Percentiles rank a stretch among this genome's conserved stretches.
phyloP scores from a whole-genome alignment of 2,888 invertebrate species.

The Julus scandinavius region DNA sequence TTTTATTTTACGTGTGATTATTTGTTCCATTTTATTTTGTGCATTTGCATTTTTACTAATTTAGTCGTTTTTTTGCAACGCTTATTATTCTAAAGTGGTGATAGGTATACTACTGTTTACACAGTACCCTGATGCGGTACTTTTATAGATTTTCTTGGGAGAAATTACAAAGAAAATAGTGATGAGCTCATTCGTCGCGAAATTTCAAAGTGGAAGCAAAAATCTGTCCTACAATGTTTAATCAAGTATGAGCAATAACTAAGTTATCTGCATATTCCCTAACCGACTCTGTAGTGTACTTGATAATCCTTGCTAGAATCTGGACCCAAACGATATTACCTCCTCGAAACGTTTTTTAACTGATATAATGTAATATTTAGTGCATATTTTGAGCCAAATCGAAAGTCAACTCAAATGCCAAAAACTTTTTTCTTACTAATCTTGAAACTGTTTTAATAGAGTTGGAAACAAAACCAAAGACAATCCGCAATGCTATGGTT shows the following conservation, averaged over 20 bases:
- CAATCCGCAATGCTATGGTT: conserved; percentile 2
- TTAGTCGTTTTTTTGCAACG: conserved; percentile 34
- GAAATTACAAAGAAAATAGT: neutral
- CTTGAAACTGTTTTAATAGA: neutral
- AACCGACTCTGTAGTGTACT: neutral
- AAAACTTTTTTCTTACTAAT: neutral
- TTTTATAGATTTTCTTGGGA: neutral
- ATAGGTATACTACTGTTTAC: conserved; percentile 22
- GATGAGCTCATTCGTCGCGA: neutral
- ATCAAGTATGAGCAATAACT: conserved; percentile 1
- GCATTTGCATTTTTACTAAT: conserved; percentile 45
- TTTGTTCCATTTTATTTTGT: conserved; percentile 37
- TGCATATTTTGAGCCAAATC: conserved; percentile 10
- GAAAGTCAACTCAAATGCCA: neutral
- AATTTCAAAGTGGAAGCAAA: conserved; percentile 7
- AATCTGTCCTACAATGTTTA: conserved; percentile 35
- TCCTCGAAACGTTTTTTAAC: neutral
- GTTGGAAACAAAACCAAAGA: conserved; percentile 24
- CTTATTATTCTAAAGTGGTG: conserved; percentile 12
- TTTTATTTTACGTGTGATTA: conserved; percentile 36
- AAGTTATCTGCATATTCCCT: neutral
- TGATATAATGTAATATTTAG: neutral
- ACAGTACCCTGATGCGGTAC: neutral
- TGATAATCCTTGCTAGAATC: neutral
- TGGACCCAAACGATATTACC: neutral